Evolutionary conservation across 2,113 vertebrate genomes (phyloP).

Genomic region (Narcine bancroftii): DNA sequence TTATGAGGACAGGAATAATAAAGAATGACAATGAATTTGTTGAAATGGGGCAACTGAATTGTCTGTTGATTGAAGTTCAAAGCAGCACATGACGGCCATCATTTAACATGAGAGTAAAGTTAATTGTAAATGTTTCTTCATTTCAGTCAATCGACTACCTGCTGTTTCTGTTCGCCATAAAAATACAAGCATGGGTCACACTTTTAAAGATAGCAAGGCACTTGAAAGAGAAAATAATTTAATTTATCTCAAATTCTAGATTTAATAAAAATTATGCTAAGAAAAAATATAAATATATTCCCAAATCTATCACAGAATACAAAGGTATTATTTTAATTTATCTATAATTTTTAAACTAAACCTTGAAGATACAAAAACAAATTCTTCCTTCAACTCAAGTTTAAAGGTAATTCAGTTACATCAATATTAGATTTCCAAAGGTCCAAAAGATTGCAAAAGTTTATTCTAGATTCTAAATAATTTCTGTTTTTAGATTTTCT

Average conservation of each 20-base stretch:
- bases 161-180: not conserved
- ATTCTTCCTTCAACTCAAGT: not conserved
- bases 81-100: no score
- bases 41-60: not conserved
- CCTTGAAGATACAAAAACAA: not conserved
- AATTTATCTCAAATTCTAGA: not conserved
- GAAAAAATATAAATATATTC: conserved; percentile 14
- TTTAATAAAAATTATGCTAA: not conserved
- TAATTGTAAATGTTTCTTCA: not conserved
- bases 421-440: not conserved
- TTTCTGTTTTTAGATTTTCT: not conserved
- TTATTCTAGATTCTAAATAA: not conserved
- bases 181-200: not conserved
- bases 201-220: not conserved
- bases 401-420: not conserved
- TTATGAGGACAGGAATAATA: not conserved
- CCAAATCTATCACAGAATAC: not conserved
- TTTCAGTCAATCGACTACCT: not conserved
- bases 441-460: not conserved
- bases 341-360: not conserved
- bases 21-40: not conserved
- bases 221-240: not conserved
- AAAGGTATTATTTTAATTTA: not conserved
- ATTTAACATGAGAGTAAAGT: not conserved
- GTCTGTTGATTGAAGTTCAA: not conserved